phyloP scores from a whole-genome alignment of 2,888 invertebrate genomes.

The Euproctis similis region DNA sequence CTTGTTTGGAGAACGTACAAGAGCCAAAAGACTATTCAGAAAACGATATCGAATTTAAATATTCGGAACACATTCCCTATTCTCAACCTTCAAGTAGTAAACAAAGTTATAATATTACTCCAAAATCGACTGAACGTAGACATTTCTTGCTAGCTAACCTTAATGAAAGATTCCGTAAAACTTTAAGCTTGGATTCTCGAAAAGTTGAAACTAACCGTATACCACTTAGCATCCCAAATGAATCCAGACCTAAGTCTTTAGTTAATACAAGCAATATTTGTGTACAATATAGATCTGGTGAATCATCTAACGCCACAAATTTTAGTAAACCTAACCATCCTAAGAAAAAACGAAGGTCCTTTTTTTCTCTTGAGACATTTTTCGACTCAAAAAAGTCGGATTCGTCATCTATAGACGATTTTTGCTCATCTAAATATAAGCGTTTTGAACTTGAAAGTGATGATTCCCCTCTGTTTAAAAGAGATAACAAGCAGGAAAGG shows the following conservation, averaged over 20 bases:
- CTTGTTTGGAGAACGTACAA: constrained; percentile 47
- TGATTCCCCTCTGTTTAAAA: constrained; percentile 63
- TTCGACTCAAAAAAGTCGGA: constrained; percentile 69
- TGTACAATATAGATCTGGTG: constrained; percentile 48
- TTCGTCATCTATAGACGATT: constrained; percentile 67
- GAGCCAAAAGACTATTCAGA: constrained; percentile 52
- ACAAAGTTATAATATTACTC: constrained; percentile 62
- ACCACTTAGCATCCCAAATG: constrained; percentile 49
- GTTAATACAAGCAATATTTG: constrained; percentile 61
- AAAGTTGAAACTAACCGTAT: constrained; percentile 60
- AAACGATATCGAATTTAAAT: constrained; percentile 68
- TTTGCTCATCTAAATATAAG: constrained; percentile 70
- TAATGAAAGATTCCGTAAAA: constrained; percentile 67
- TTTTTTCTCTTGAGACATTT: constrained; percentile 71
- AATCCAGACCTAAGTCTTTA: constrained; percentile 61
- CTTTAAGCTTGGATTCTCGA: constrained; percentile 66
- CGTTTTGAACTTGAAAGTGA: constrained; percentile 69
- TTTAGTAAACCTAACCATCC: constrained; percentile 56
- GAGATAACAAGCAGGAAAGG: constrained; percentile 47
- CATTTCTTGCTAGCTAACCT: constrained; percentile 61
- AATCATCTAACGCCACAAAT: constrained; percentile 49
- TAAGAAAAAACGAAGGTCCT: constrained; percentile 68
- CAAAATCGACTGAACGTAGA: constrained; percentile 63
- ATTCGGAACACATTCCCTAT: constrained; percentile 63
- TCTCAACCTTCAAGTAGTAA: constrained; percentile 63